These are phyloP conservation scores for Sebastolobus altivelis DNA, from an alignment of 2,797 vertebrate genomes.

Conservation along the genomic window DNA sequence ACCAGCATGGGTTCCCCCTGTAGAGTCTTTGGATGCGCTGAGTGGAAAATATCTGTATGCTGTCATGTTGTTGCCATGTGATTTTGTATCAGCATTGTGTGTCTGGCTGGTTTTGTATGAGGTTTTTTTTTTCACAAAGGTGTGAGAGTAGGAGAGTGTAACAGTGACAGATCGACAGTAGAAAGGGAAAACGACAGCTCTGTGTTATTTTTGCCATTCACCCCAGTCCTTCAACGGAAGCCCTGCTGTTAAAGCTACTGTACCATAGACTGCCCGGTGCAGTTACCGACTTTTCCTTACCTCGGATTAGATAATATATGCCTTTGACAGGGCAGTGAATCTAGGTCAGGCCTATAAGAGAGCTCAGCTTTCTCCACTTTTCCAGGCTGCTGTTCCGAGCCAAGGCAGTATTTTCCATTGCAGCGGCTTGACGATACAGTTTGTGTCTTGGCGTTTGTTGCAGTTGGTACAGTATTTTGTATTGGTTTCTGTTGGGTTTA, in stretches of 20 bases:
- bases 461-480: constrained; percentile 56
- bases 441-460: constrained; percentile 64
- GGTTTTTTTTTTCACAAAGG: constrained; percentile 18
- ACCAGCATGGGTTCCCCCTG: constrained; percentile 14
- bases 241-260: constrained; percentile 64
- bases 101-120: constrained; percentile 14
- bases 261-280: constrained; percentile 53
- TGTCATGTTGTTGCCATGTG: constrained; percentile 15
- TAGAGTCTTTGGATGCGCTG: constrained; percentile 36
- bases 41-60: constrained; percentile 34
- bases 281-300: constrained; percentile 72
- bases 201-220: constrained; percentile 39
- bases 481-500: constrained; percentile 40
- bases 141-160: constrained; percentile 14
- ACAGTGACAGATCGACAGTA: constrained; percentile 25
- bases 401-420: constrained; percentile 77
- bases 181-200: constrained; percentile 48
- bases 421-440: constrained; percentile 59
- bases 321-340: constrained; percentile 73
- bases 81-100: constrained; percentile 32
- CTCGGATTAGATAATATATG: constrained; percentile 80
- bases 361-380: constrained; percentile 78
- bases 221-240: constrained; percentile 24
- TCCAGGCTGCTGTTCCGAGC: constrained; percentile 68
- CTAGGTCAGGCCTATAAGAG: constrained; percentile 80